Evolutionary conservation across 2,888 invertebrate species (phyloP), one percentile per base, ranked within the genome.

Genomic region (Anthophora plumipes): DNA sequence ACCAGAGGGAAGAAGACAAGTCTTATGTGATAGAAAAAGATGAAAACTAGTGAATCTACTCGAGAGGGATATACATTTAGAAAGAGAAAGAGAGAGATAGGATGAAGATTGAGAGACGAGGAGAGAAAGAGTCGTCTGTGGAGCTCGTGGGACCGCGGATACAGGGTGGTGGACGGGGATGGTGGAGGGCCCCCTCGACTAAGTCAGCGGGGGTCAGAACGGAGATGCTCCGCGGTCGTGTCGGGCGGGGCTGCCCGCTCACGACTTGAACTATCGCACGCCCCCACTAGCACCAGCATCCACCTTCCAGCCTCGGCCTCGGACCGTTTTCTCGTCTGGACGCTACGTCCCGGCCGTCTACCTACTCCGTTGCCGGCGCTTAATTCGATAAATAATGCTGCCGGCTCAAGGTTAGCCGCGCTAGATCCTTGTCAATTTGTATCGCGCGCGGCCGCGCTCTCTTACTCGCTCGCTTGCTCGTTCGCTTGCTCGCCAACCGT

Each of bases 211-310:
- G 93, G 93, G 93, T 93, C 92, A 93, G 91, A 91, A 90, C 91
- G 92, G 90, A 93, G 93, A 93, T 92, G 92, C 92, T 91, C 91
- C 91, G 90, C 91, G 92, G 91, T 92, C 92, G 93, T 92, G 93
- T 93, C 93, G 93, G 93, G 93, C 93, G 93, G 93, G 93, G 93
- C 93, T 92, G 93, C 91, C 90, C 91, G 92, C 94, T 94, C 94
- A 94, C 94, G 94, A 94, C 93, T 94, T 94, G 94, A 94, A 94
- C 94, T 94, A 94, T 94, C 94, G 94, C 94, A 94, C 94, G 94
- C 94, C 94, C 94, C 93, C 93, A 92, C 93, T 92, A 92, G 91
- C 92, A 92, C 91, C 91, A 90, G 87, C 90, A 91, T 91, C 91
- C 91, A 91, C 90, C 91, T 91, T 89, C 87, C 89, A 86, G 87